Conservation (phyloP, 2,113 vertebrate species). For the Galbula dea region DNA sequence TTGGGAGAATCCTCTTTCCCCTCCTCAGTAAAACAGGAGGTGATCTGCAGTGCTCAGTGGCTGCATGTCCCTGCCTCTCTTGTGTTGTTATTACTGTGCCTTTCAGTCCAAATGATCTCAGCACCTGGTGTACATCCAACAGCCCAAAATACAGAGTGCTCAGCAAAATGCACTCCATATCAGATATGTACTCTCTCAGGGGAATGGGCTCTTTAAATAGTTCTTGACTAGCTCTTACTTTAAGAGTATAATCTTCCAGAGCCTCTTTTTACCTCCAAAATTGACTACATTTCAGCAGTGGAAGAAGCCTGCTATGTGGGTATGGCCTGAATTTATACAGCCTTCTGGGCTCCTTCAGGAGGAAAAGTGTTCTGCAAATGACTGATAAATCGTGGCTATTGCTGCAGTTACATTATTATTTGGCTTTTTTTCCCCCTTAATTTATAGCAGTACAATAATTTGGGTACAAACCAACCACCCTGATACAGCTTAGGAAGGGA, state of each 20-base stretch:
- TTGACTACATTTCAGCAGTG: constrained; percentile 14
- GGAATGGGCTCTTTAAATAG: constrained; percentile 28
- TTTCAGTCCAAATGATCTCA: neutral
- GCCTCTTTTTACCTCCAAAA: constrained; percentile 38
- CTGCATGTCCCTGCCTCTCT: fast-evolving
- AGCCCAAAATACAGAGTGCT: neutral
- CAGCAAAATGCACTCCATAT: constrained; percentile 23
- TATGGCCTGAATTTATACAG: constrained; percentile 49
- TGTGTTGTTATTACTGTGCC: neutral
- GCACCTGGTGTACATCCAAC: neutral
- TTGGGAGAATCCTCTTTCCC: neutral
- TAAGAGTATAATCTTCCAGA: constrained; percentile 35
- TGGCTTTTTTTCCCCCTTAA: neutral
- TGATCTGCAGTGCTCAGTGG: neutral
- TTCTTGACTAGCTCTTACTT: constrained; percentile 13
- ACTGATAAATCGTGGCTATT: constrained; percentile 56
- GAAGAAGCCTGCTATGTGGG: neutral
- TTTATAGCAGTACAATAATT: constrained; percentile 21
- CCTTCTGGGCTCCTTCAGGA: constrained; percentile 46
- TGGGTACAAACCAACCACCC: neutral
- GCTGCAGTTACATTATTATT: constrained; percentile 41
- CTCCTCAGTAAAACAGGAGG: neutral
- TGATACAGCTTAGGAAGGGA: neutral
- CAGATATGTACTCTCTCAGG: neutral
- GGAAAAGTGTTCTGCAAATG: constrained; percentile 46